Evolutionary conservation across 1,140 invertebrate species (phyloP).

Genomic region (Solenopsis invicta): DNA sequence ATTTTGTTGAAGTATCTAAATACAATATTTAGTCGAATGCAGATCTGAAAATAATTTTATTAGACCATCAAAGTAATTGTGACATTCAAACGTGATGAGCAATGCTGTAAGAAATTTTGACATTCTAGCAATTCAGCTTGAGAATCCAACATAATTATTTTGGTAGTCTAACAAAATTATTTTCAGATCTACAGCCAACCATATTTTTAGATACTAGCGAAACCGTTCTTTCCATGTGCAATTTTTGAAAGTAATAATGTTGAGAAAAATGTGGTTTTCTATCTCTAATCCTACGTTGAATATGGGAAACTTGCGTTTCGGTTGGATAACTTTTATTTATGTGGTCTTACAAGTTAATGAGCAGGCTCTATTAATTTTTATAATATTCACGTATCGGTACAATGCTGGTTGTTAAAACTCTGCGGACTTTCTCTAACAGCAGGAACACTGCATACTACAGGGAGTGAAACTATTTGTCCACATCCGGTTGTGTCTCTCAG

Average conservation of each 20-base stretch:
- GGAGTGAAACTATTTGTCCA: conserved; percentile 52
- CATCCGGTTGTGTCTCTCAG: conserved; percentile 12
- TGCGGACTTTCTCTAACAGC: conserved; percentile 30
- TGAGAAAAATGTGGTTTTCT: not conserved
- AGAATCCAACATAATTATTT: no score
- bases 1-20: no score
- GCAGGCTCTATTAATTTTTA: conserved; percentile 13
- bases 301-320: not conserved
- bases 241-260: not conserved
- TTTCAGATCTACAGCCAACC: no score
- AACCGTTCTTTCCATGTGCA: no score
- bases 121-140: no score
- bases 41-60: no score
- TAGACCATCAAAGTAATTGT: no score
- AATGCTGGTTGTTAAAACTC: conserved; percentile 11
- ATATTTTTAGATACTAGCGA: no score
- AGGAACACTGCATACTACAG: not conserved
- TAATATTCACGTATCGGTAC: not conserved
- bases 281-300: not conserved
- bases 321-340: not conserved
- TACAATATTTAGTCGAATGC: no score
- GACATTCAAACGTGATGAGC: no score
- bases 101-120: no score
- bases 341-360: not conserved
- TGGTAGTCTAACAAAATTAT: no score